Base-by-base conservation (phyloP, 30 jellyfish, hydroid and myxozoan species). In the Hydra vulgaris region DNA sequence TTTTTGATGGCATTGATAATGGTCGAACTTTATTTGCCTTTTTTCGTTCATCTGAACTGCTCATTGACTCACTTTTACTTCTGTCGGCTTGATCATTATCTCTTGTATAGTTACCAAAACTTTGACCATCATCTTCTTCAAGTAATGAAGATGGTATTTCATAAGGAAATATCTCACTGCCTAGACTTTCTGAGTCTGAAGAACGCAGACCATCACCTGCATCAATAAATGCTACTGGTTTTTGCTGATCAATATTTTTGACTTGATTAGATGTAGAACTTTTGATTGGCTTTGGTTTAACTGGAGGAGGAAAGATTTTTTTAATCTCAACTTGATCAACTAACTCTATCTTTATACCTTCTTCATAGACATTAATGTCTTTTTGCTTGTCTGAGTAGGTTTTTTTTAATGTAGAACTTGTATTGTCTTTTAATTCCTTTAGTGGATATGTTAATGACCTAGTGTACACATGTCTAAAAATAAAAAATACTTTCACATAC, bases 151-250 rank as follows among this genome's bases (percentile, higher is more conserved):
- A 20, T 68, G 75, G 26, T 23, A 23, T 23, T 3, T 68, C 75
- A 68, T 3, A 8, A 20, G 75, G 25, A 15, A 68, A 68, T 15
- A 3, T 68, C 8, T 68, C 75, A 68, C 75, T 68, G 27, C 75
- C 7, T 15, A 68, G 75, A 68, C 75, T 68, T 68, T 68, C 75
- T n/a, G 75, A 68, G 75, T 68, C 75, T 3, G 75, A 68, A 20
- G 75, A 68, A 20, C 75, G 75, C 25, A 68, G 75, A 68, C 75
- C 75, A 23, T 68, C 75, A n/a, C 75, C 75, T 68, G 27, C 75
- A 68, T 68, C 75, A 68, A 68, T 68, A 15, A 68, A 68, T 68
- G 75, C 27, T 68, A 23, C 75, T 3, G 75, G 27, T 15, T 68
- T 68, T 23, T 68, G 75, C 16, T 68, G 75, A 15, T 68, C 75